These are phyloP conservation scores for Palythoa caribaeorum DNA, from an alignment of 92 coral and sea anemone genomes.

Conservation along the genomic window DNA sequence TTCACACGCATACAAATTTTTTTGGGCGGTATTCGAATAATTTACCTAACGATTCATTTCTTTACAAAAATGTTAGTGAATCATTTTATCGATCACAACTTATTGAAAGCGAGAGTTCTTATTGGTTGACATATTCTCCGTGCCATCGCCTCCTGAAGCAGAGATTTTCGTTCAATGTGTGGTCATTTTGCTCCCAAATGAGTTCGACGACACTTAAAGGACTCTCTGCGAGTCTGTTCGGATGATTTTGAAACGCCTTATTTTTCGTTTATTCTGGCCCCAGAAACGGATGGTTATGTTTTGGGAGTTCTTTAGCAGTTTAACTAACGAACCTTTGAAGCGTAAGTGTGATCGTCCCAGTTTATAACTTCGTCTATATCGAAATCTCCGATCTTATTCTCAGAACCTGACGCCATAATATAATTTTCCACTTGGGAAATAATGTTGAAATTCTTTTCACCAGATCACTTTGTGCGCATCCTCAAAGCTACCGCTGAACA, in stretches of 20 bases:
- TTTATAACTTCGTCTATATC: constrained; percentile 99
- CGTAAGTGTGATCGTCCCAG: constrained; percentile 99
- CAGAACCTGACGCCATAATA: constrained; percentile 97
- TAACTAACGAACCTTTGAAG: constrained; percentile 99
- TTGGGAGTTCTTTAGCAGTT: constrained; percentile 58
- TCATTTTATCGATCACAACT: constrained; percentile 34
- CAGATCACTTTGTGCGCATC: constrained; percentile 68
- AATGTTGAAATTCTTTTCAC: constrained; percentile 14
- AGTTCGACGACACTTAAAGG: constrained; percentile 24
- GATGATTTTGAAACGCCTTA: constrained; percentile 18
- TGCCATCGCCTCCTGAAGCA: constrained; percentile 30
- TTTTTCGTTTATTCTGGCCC: constrained; percentile 48
- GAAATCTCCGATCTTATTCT: constrained; percentile 96
- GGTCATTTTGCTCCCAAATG: constrained; percentile 37
- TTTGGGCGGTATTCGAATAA: constrained; percentile 37
- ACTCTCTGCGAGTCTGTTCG: background rate
- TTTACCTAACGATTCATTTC: constrained; percentile 13
- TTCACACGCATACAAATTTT: constrained; percentile 22
- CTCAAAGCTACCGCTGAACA: constrained; percentile 51
- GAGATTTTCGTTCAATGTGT: constrained; percentile 7
- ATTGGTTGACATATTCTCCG: constrained; percentile 1
- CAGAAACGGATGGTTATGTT: constrained; percentile 49
- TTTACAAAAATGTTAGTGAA: constrained; percentile 2
- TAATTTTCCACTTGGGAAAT: constrained; percentile 45
- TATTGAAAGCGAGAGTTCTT: background rate